Base-by-base conservation (phyloP, 1,140 invertebrate genomes). In the Drosophila rhopaloa region DNA sequence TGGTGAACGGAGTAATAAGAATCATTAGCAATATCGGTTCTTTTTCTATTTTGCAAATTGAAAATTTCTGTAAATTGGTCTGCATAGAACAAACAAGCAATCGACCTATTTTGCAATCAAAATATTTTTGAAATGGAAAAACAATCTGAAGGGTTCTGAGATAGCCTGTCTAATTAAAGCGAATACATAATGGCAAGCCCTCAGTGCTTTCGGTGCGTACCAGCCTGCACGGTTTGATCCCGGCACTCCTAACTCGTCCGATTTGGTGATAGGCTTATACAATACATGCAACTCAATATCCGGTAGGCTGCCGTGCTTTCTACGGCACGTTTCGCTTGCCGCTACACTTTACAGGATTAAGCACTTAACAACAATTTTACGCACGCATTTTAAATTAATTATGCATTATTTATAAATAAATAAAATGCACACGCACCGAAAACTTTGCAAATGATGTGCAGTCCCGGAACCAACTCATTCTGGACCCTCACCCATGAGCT, bases 341-440 rank as follows among this genome's bases (percentile, higher is more conserved):
- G 66, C 41, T 44, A 27, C 66, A 41, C 32, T 63, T 86, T 82
- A 88, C 79, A 82, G 83, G 83, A 86, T 88, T 86, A 86, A 88
- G 79, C 83, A 86, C 83, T 86, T 82, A 88, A 66, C 71, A 65
- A 62, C 75, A 76, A 88, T 86, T 86, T 86, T 73, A 62, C 79
- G 79, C 82, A 86, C 82, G 82, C 82, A 86, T 81, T 86, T 86
- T 76, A 88, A 82, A 86, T 88, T 66, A 79, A 88, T 86, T 86
- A 79, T 82, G 67, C 66, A 86, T 88, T 82, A 79, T 82, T 88
- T 82, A 86, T 86, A 82, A 88, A 86, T 88, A 86, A 86, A 79
- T 86, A 65, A 86, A 85, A 86, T 85, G 74, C 78, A 75, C 58
- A 85, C 82, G 78, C 81, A 84, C 38, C 46, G 50, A 48, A 38